These are phyloP conservation scores for Pandemis heparana DNA, from an alignment of 2,888 invertebrate genomes.

Conservation along the genomic window DNA sequence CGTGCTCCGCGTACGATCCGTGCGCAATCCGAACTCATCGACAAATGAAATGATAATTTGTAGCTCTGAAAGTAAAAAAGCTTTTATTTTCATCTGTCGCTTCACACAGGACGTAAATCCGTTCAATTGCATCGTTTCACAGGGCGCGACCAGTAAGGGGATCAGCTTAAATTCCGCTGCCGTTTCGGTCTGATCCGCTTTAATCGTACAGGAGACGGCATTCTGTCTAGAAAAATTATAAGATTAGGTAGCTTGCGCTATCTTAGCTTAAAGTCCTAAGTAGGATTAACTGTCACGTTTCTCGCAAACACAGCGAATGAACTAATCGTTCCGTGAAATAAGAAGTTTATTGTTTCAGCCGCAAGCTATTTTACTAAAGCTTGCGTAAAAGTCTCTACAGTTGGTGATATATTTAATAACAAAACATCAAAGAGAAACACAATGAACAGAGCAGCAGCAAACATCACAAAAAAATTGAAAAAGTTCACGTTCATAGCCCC, in stretches of 20 bases:
- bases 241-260: conserved; percentile 49
- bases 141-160: conserved; percentile 45
- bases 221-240: conserved; percentile 51
- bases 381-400: background rate
- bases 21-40: conserved; percentile 19
- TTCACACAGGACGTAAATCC: conserved; percentile 40
- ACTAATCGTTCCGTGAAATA: conserved; percentile 3
- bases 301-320: background rate
- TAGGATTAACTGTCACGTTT: conserved; percentile 2
- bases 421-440: background rate
- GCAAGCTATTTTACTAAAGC: background rate
- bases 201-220: conserved; percentile 62
- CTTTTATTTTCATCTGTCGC: conserved; percentile 39
- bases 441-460: too few relatives aligned
- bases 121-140: conserved; percentile 42
- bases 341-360: background rate
- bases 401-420: background rate
- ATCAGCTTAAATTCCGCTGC: conserved; percentile 62
- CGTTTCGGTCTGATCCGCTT: conserved; percentile 62
- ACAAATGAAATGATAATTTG: conserved; percentile 41
- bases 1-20: conserved; percentile 16
- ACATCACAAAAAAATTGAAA: too few relatives aligned
- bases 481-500: background rate
- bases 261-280: conserved; percentile 12
- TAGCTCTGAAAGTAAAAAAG: conserved; percentile 29